Percentiles rank a stretch among this genome's conserved stretches.
phyloP scores from a whole-genome alignment of 37 sponge, comb jelly and placozoan genomes.

The Cliona cf. orientalis region DNA sequence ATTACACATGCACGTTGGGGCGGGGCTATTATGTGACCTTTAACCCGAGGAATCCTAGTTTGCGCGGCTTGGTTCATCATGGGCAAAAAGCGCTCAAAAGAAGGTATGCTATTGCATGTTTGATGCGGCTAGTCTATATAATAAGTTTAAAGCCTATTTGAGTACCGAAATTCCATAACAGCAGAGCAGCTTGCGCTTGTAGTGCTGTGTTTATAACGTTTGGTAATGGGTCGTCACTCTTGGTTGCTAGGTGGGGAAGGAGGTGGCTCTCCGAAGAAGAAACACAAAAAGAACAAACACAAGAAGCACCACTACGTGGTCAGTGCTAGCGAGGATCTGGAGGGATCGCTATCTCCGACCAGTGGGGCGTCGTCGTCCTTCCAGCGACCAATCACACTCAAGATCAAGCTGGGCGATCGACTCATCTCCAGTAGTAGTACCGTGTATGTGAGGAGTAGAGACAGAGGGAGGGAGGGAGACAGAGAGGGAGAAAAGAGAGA shows the following conservation, averaged over 20 bases:
- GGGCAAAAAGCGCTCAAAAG: no score
- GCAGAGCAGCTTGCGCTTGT: not conserved
- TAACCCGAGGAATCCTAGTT: no score
- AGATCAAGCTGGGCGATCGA: conserved; percentile 62
- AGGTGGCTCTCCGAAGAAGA: conserved; percentile 29
- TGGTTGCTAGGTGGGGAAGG: conserved; percentile 7
- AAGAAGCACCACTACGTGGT: conserved; percentile 15
- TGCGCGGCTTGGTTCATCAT: no score
- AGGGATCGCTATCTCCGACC: not conserved
- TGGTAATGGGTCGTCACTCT: not conserved
- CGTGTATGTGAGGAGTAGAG: not conserved
- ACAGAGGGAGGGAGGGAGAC: no score
- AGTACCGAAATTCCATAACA: not conserved
- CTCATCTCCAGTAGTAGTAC: conserved; percentile 30
- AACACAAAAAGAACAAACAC: conserved; percentile 47
- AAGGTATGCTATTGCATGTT: not conserved
- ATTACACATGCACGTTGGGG: not conserved
- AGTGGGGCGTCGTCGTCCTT: not conserved
- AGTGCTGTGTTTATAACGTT: not conserved
- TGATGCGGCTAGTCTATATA: not conserved
- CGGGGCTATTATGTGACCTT: no score
- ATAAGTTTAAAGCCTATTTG: no score
- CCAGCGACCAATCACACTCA: conserved; percentile 50
- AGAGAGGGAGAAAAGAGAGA: no score
- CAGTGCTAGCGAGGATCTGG: not conserved